These are phyloP conservation scores for Eupithecia dodoneata DNA, from an alignment of 2,888 invertebrate species.

Conservation along the genomic window DNA sequence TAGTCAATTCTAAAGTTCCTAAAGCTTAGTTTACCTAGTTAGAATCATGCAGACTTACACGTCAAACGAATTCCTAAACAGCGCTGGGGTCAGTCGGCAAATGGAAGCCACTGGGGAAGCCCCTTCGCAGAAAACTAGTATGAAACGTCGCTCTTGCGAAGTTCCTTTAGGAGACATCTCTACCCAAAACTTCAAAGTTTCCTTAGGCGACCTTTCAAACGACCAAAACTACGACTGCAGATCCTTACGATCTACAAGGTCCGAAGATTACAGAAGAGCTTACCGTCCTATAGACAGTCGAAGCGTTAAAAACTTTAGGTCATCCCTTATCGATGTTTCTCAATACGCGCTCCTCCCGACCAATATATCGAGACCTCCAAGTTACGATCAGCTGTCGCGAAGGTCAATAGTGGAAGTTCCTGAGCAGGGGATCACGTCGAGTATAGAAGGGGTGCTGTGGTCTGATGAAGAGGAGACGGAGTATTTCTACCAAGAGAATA, in stretches of 20 bases:
- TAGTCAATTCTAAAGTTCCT: conserved; percentile 80
- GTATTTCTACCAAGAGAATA: conserved; percentile 81
- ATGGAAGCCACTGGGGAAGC: conserved; percentile 80
- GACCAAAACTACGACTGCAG: conserved; percentile 72
- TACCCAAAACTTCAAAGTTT: conserved; percentile 78
- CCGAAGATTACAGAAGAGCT: conserved; percentile 69
- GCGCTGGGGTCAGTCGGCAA: conserved; percentile 78
- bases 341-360: conserved; percentile 53
- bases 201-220: conserved; percentile 71
- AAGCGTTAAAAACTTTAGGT: conserved; percentile 76
- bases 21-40: conserved; percentile 57
- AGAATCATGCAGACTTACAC: conserved; percentile 70
- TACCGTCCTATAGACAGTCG: conserved; percentile 77
- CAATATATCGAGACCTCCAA: conserved; percentile 68
- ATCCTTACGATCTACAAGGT: conserved; percentile 70
- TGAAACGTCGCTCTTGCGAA: conserved; percentile 79
- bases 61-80: conserved; percentile 78
- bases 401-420: conserved; percentile 74
- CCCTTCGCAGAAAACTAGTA: conserved; percentile 77
- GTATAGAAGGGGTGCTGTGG: conserved; percentile 82
- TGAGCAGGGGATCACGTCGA: conserved; percentile 76
- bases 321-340: conserved; percentile 74
- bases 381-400: conserved; percentile 77
- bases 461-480: conserved; percentile 82
- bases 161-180: conserved; percentile 79